Evolutionary conservation across 1,140 invertebrate genomes (phyloP).

Genomic region (Drosophila ambigua): DNA sequence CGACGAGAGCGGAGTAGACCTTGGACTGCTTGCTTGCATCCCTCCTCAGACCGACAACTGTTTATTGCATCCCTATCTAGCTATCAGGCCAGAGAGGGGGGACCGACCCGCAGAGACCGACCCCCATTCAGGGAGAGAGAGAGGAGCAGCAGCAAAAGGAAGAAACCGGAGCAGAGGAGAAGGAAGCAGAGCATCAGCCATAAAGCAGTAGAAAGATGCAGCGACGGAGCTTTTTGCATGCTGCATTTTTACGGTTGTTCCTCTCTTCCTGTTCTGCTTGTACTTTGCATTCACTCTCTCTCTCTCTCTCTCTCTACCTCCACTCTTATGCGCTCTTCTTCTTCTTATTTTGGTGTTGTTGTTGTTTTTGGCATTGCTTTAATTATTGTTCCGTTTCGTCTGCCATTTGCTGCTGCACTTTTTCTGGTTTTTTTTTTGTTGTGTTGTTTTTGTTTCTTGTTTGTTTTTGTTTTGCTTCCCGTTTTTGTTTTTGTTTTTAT

Average conservation of each 20-base stretch:
- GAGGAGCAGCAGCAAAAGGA: too few relatives aligned
- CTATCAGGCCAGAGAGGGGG: conserved; percentile 8
- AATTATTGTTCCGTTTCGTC: conserved; percentile 81
- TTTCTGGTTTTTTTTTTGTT: conserved; percentile 40
- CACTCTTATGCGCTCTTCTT: conserved; percentile 12
- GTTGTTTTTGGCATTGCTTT: conserved; percentile 71
- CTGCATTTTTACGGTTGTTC: conserved; percentile 45
- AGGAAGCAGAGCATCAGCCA: too few relatives aligned
- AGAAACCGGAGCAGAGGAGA: too few relatives aligned
- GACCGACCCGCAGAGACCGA: background rate
- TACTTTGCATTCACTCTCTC: background rate
- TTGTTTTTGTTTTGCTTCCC: conserved; percentile 27
- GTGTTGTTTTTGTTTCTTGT: conserved; percentile 41
- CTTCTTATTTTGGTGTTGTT: conserved; percentile 56
- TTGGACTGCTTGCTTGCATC: conserved; percentile 45
- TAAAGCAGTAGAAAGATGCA: too few relatives aligned
- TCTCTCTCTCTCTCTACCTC: too few relatives aligned
- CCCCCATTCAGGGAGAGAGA: conserved; percentile 46
- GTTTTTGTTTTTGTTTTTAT: conserved; percentile 53
- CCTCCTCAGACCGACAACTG: conserved; percentile 20
- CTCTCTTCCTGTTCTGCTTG: conserved; percentile 54
- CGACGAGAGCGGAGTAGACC: conserved; percentile 31
- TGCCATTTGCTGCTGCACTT: conserved; percentile 69
- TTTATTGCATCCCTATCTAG: conserved; percentile 20
- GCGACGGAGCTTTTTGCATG: conserved; percentile 11